A percentile compares a stretch with the other conserved stretches of the same genome.
These are phyloP conservation scores for Chloroceryle aenea DNA, from an alignment of 2,113 vertebrate genomes.

Conservation along the genomic window DNA sequence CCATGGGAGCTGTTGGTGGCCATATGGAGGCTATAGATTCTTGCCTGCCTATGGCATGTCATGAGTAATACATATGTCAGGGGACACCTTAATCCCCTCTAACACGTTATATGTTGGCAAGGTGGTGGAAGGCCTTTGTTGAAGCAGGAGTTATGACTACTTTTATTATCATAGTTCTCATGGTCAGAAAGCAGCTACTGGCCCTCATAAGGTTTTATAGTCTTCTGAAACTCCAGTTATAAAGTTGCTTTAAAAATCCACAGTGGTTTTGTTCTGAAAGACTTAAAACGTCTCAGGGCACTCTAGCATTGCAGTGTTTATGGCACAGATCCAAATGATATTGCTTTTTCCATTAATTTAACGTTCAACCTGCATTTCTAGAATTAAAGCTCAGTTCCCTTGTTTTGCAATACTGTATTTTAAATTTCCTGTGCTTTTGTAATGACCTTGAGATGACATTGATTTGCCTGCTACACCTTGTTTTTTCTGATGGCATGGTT, in stretches of 20 bases:
- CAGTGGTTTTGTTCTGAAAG: neutral
- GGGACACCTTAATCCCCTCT: neutral
- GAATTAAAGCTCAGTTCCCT: neutral
- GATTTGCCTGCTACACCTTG: neutral
- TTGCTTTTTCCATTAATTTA: conserved; percentile 10
- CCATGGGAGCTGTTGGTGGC: neutral
- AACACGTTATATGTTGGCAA: neutral
- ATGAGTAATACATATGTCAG: neutral
- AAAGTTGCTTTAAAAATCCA: neutral
- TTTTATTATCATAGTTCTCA: neutral
- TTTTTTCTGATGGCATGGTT: neutral
- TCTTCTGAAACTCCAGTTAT: neutral
- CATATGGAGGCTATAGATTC: neutral
- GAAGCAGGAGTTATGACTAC: neutral
- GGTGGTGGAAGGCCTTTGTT: neutral
- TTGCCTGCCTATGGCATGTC: neutral
- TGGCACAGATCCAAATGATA: neutral
- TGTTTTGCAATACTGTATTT: neutral
- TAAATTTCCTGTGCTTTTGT: neutral
- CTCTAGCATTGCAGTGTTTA: neutral
- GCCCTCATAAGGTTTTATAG: neutral
- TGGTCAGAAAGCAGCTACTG: neutral
- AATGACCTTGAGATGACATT: neutral
- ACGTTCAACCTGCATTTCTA: conserved; percentile 5
- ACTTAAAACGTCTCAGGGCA: neutral